Percentiles rank a stretch among this genome's conserved stretches.
phyloP scores from a whole-genome alignment of 2,888 invertebrate species.

The Tinea semifulvella region DNA sequence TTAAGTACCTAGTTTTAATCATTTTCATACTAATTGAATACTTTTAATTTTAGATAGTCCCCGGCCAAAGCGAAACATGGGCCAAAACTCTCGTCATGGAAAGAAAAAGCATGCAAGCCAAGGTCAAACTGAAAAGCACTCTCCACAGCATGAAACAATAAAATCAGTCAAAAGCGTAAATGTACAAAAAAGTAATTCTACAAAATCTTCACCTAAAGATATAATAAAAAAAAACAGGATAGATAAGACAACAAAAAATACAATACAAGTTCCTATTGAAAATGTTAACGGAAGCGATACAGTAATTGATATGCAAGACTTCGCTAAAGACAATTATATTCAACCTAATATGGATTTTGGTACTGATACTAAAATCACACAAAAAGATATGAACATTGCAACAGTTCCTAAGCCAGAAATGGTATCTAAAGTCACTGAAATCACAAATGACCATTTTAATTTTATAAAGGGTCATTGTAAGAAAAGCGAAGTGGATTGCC shows the following conservation, averaged over 20 bases:
- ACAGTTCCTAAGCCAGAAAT: constrained; percentile 27
- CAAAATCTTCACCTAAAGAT: too few species aligned
- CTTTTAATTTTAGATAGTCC: background rate
- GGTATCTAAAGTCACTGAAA: constrained; percentile 32
- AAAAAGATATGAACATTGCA: constrained; percentile 28
- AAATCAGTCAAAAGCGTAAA: too few species aligned
- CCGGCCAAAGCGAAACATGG: background rate
- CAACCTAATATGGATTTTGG: constrained; percentile 13
- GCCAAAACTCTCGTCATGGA: background rate
- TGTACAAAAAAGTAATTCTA: too few species aligned
- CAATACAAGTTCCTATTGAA: constrained; percentile 40
- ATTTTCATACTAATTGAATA: too few species aligned
- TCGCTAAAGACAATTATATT: constrained; percentile 15
- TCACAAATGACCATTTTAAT: constrained; percentile 15
- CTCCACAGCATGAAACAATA: too few species aligned
- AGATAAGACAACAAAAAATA: too few species aligned
- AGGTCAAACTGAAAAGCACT: too few species aligned
- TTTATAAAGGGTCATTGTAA: background rate
- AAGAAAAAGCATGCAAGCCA: background rate
- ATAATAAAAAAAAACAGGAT: too few species aligned
- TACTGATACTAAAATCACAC: background rate
- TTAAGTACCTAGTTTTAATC: too few species aligned
- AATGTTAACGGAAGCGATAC: constrained; percentile 25
- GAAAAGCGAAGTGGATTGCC: background rate
- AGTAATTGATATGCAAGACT: constrained; percentile 22